Evolutionary conservation across 35 echinoderm and acorn worm genomes (phyloP).

Genomic region (Chiridota heheva): DNA sequence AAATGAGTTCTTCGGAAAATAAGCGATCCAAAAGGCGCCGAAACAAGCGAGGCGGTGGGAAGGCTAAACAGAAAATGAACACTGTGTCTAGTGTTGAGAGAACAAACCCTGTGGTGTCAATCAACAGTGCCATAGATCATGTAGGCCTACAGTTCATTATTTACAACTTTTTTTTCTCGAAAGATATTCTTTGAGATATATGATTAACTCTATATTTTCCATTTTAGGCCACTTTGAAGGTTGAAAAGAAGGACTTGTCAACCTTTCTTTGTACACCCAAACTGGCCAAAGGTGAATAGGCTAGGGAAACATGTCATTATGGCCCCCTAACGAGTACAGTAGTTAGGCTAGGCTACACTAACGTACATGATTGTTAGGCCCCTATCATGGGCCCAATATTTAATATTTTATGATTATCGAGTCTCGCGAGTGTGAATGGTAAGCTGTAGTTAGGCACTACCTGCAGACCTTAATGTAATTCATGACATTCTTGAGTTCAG

Average conservation of each 20-base stretch:
- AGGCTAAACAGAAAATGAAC: constrained; percentile 60
- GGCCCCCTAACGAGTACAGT: too few relatives aligned
- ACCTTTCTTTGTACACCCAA: too few relatives aligned
- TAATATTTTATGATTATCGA: too few relatives aligned
- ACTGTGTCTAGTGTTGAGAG: constrained; percentile 40
- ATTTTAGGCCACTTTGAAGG: not conserved
- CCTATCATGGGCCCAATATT: too few relatives aligned
- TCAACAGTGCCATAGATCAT: constrained; percentile 15
- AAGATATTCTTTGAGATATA: not conserved
- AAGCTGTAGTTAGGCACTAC: too few relatives aligned
- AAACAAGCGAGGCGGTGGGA: constrained; percentile 93
- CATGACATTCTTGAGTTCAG: too few relatives aligned
- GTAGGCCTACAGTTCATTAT: constrained; percentile 21
- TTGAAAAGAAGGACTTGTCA: not conserved
- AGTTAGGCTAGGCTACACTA: too few relatives aligned
- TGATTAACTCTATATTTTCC: not conserved
- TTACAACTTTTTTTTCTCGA: not conserved
- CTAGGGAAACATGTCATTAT: too few relatives aligned
- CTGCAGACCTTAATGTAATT: too few relatives aligned
- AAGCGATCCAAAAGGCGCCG: constrained; percentile 87
- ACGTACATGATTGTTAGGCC: too few relatives aligned
- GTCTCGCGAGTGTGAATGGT: too few relatives aligned
- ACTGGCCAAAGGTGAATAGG: too few relatives aligned
- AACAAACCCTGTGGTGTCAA: not conserved
- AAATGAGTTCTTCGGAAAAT: constrained; percentile 87